A percentile compares a stretch with the other conserved stretches of the same genome.
Evolutionary conservation across 2,888 invertebrate species (phyloP).

Genomic region (Eupithecia tripunctaria): DNA sequence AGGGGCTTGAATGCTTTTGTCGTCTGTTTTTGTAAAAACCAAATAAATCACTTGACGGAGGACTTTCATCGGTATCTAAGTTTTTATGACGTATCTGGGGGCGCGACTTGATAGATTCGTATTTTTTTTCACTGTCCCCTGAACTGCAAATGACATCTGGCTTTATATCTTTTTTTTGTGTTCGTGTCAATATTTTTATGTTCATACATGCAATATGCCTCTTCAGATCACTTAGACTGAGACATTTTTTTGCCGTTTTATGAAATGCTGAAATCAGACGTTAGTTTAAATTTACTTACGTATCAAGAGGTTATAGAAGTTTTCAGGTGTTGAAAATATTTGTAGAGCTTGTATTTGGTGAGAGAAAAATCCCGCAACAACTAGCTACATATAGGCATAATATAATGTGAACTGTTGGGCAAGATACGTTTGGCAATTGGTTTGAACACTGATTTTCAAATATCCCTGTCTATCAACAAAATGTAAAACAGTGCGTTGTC

Average conservation of each 20-base stretch:
- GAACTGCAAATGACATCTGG: background rate
- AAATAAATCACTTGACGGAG: background rate
- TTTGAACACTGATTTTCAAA: no score
- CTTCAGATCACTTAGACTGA: conserved; percentile 8
- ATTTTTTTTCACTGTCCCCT: background rate
- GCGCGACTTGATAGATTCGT: background rate
- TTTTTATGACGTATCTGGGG: background rate
- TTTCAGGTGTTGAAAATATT: no score
- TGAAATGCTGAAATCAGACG: background rate
- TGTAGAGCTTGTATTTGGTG: no score
- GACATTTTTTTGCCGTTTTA: background rate
- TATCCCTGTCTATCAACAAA: no score
- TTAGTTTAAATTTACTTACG: background rate
- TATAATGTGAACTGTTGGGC: no score
- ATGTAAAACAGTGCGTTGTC: no score
- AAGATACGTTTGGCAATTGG: no score
- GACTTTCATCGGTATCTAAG: background rate
- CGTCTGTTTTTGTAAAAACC: conserved; percentile 7
- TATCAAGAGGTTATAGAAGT: background rate
- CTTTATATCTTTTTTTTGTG: background rate
- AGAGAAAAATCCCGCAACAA: no score
- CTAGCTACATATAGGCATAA: no score
- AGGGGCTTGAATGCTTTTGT: background rate
- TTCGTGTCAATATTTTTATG: background rate
- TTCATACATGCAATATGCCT: background rate